phyloP scores from a whole-genome alignment of 2,113 vertebrate genomes.

The Rana temporaria region DNA sequence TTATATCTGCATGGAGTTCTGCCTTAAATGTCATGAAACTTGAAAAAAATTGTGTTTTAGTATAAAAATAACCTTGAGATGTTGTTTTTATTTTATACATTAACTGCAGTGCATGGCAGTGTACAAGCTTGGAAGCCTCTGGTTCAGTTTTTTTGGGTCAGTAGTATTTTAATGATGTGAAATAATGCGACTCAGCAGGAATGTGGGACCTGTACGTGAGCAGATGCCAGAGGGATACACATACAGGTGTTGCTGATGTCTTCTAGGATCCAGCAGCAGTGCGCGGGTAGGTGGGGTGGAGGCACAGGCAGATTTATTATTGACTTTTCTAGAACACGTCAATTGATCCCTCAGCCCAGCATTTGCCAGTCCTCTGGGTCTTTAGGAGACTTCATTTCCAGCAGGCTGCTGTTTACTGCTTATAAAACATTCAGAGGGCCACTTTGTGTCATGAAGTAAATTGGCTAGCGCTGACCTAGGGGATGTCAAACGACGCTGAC shows the following conservation, averaged over 20 bases:
- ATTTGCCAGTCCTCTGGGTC: background rate
- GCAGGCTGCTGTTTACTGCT: background rate
- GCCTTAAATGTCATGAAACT: too few species aligned
- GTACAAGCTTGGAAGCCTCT: background rate
- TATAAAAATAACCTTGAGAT: too few species aligned
- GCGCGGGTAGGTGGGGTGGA: too few species aligned
- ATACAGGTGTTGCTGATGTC: background rate
- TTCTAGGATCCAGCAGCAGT: background rate
- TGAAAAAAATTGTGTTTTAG: too few species aligned
- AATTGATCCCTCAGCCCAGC: background rate
- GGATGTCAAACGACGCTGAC: background rate
- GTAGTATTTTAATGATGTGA: conserved; percentile 3
- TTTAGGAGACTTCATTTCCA: too few species aligned
- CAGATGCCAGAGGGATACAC: background rate
- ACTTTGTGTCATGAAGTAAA: conserved; percentile 33
- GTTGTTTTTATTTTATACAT: too few species aligned
- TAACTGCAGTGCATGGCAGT: too few species aligned
- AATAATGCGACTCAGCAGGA: background rate
- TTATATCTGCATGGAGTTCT: too few species aligned
- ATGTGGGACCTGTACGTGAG: background rate
- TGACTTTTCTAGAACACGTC: background rate
- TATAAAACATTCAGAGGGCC: conserved; percentile 1
- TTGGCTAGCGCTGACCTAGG: conserved; percentile 53
- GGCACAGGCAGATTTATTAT: too few species aligned
- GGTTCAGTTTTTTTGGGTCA: conserved; percentile 7